These are phyloP conservation scores for Malurus splendens DNA, from an alignment of 2,797 vertebrate species.

Conservation along the genomic window DNA sequence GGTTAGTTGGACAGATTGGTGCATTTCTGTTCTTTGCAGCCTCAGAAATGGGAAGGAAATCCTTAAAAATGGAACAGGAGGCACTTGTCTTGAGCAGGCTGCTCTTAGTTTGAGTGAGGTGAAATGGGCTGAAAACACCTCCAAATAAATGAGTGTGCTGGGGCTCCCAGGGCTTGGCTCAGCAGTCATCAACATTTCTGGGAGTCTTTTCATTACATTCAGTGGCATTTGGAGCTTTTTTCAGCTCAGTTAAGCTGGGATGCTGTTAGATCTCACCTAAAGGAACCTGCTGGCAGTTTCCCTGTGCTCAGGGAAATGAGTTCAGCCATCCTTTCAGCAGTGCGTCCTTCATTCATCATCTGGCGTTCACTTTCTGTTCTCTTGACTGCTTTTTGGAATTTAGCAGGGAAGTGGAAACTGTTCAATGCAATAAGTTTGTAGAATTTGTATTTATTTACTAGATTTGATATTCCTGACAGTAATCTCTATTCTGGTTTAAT, in stretches of 20 bases:
- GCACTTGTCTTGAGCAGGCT: background rate
- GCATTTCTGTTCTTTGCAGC: background rate
- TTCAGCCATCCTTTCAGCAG: background rate
- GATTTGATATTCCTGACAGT: background rate
- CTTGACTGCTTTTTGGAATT: constrained; percentile 17
- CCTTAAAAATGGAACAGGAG: background rate
- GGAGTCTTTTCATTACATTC: background rate
- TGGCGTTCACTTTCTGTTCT: background rate
- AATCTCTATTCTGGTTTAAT: background rate
- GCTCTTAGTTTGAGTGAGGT: background rate
- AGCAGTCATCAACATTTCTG: background rate
- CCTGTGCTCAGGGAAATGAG: background rate
- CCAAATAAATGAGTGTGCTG: background rate
- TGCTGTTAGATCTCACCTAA: background rate
- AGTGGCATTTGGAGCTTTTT: background rate
- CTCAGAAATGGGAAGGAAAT: background rate
- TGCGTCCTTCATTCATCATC: background rate
- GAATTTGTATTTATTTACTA: background rate
- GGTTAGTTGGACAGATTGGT: constrained; percentile 81
- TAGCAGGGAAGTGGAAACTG: background rate
- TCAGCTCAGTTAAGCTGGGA: background rate
- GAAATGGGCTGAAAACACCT: background rate
- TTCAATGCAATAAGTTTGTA: background rate
- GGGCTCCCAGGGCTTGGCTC: background rate
- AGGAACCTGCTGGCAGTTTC: background rate